Evolutionary conservation across 2,888 invertebrate species (phyloP).

Genomic region (Agrotis clavis): DNA sequence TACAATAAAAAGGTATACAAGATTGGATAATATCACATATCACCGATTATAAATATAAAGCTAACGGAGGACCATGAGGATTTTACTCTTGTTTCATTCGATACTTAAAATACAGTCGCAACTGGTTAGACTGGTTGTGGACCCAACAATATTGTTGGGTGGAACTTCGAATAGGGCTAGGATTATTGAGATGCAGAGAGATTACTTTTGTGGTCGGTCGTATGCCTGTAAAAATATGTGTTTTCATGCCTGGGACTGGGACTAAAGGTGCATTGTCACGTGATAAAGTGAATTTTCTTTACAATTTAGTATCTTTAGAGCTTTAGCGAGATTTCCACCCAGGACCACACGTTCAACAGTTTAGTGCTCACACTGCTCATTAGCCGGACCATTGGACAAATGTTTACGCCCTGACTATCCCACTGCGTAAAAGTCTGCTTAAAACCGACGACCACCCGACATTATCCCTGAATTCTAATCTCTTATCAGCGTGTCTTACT

Average conservation of each 20-base stretch:
- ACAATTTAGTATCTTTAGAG: no score
- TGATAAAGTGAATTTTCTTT: no score
- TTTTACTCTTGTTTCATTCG: constrained; percentile 41
- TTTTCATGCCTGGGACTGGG: no score
- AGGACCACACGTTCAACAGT: neutral
- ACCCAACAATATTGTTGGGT: constrained; percentile 38
- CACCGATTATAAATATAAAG: constrained; percentile 16
- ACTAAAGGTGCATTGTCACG: no score
- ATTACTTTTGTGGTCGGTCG: constrained; percentile 14
- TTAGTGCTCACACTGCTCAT: no score
- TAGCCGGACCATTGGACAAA: neutral
- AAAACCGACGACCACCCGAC: constrained; percentile 45
- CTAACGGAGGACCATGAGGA: constrained; percentile 23
- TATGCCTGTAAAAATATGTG: no score
- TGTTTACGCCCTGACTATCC: neutral
- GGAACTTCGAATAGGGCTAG: constrained; percentile 11
- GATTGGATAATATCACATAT: constrained; percentile 38
- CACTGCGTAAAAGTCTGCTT: constrained; percentile 3
- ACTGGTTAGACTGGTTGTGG: constrained; percentile 47
- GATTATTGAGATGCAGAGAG: constrained; percentile 21
- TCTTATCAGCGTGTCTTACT: constrained; percentile 59
- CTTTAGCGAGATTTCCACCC: neutral
- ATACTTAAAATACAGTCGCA: constrained; percentile 52
- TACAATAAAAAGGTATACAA: constrained; percentile 29
- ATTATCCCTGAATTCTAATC: constrained; percentile 61